These are phyloP conservation scores for Ctenoplectra terminalis DNA, from an alignment of 1,140 invertebrate species.

Conservation along the genomic window DNA sequence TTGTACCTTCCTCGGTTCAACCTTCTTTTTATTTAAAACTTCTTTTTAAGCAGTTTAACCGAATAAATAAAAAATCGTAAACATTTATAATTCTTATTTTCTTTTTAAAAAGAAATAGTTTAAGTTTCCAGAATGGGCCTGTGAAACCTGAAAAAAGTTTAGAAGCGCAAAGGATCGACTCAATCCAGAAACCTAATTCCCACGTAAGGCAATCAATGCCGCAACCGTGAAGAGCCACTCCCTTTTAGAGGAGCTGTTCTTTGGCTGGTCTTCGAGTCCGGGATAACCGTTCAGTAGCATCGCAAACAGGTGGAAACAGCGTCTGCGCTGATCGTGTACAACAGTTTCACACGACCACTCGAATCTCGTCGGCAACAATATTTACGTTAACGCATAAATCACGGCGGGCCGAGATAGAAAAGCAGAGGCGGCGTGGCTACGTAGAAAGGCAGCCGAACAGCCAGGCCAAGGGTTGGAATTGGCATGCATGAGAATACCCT, in stretches of 20 bases:
- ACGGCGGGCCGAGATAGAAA: constrained; percentile 45
- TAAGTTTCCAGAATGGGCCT: too few species aligned
- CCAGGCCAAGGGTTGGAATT: constrained; percentile 70
- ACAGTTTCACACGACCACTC: constrained; percentile 49
- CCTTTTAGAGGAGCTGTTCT: background rate
- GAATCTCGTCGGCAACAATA: constrained; percentile 72
- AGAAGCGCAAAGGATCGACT: too few species aligned
- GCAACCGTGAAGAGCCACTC: background rate
- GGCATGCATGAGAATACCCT: constrained; percentile 81
- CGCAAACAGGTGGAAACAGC: constrained; percentile 58
- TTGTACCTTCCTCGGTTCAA: too few species aligned
- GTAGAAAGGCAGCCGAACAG: constrained; percentile 20
- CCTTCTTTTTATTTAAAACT: too few species aligned
- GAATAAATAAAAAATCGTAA: too few species aligned
- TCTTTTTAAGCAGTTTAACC: too few species aligned
- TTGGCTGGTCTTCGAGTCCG: background rate
- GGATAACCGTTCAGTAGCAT: constrained; percentile 14
- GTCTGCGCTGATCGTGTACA: constrained; percentile 53
- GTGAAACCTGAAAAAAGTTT: too few species aligned
- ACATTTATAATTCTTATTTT: too few species aligned
- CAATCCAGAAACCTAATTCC: background rate
- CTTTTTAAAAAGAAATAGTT: too few species aligned
- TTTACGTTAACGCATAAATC: constrained; percentile 79
- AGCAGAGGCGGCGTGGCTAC: background rate
- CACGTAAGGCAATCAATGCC: constrained; percentile 3